Base-by-base conservation (phyloP, 1,140 invertebrate genomes). In the Neodiprion lecontei region DNA sequence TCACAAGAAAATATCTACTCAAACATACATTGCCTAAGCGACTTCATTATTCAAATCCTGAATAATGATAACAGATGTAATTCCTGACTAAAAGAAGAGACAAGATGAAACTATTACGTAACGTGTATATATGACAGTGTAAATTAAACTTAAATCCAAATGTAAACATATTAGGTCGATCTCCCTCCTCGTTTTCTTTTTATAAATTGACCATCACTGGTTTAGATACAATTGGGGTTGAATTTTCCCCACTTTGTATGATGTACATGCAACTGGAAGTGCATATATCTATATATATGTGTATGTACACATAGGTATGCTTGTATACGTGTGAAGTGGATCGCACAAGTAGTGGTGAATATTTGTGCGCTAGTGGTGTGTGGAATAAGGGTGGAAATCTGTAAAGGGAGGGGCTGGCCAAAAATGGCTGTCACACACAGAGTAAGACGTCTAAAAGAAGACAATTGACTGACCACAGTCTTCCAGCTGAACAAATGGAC, bases 71-170 rank as follows among this genome's bases (percentile, higher is more conserved):
- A 40, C 2, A 23, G 17, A 69, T 21, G 12, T 47, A 23, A 69
- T 69, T 47, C 14, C 11, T 23, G 21, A 69, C 28, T 40, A 40
- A 69, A 69, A 69, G 53, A 61, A 14, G 11, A 61, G 4, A 14
- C 4, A 14, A 61, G 11, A 61, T 61, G n/a, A 14, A 69, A 12
- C 7, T 69, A 69, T 69, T 14, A 69, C 67, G 40, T 69, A 84
- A 85, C 88, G 84, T 88, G 87, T 88, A 88, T 87, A 88, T 69
- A 83, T 70, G 73, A 77, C 81, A 85, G 78, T 88, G 85, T 87
- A 88, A 81, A 88, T 88, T 87, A 82, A 81, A 80, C 76, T 80
- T 78, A 77, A 79, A 82, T 81, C 82, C 78, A 86, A 87, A 88
- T 87, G 87, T 87, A 85, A 78, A 82, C 82, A 75, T 12, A 61